Evolutionary conservation across 2,888 invertebrate genomes (phyloP).

Genomic region (Scrobipalpa atriplicella): DNA sequence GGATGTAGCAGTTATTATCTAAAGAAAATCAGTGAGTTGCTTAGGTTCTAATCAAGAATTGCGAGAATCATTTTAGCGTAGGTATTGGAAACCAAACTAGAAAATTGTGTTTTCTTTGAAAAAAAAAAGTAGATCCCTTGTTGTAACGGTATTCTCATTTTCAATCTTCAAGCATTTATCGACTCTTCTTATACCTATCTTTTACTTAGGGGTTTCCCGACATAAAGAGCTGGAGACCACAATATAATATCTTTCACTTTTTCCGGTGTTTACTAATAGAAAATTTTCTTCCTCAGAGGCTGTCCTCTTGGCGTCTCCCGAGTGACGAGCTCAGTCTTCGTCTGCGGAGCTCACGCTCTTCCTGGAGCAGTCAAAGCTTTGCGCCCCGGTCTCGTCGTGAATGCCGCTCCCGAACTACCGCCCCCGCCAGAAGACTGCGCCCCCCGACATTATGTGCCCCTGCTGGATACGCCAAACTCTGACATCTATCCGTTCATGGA

Average conservation of each 20-base stretch:
- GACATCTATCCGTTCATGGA: slow-evolving; percentile 90
- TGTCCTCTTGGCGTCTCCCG: slow-evolving; percentile 85
- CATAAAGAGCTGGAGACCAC: not conserved
- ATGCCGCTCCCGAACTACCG: slow-evolving; percentile 92
- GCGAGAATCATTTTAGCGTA: no score
- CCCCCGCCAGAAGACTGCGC: slow-evolving; percentile 84
- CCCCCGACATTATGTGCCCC: slow-evolving; percentile 86
- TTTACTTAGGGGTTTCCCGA: not conserved
- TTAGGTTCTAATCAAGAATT: no score
- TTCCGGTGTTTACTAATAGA: not conserved
- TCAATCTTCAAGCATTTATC: no score
- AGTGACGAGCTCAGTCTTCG: slow-evolving; percentile 87
- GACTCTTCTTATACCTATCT: no score
- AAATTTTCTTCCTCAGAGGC: slow-evolving; percentile 55
- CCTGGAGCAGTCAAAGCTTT: slow-evolving; percentile 86
- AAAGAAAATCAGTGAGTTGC: no score
- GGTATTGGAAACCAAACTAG: no score
- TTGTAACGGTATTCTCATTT: no score
- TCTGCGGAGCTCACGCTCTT: slow-evolving; percentile 91
- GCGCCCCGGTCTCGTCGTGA: slow-evolving; percentile 90
- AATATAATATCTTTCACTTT: not conserved
- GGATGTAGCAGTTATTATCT: no score
- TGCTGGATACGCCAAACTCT: slow-evolving; percentile 88
- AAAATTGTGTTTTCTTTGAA: no score
- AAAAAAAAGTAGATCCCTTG: no score